Percentiles rank a stretch among this genome's conserved stretches.
Evolutionary conservation across 2,113 vertebrate genomes (phyloP).

Genomic region (Xiphophorus couchianus): DNA sequence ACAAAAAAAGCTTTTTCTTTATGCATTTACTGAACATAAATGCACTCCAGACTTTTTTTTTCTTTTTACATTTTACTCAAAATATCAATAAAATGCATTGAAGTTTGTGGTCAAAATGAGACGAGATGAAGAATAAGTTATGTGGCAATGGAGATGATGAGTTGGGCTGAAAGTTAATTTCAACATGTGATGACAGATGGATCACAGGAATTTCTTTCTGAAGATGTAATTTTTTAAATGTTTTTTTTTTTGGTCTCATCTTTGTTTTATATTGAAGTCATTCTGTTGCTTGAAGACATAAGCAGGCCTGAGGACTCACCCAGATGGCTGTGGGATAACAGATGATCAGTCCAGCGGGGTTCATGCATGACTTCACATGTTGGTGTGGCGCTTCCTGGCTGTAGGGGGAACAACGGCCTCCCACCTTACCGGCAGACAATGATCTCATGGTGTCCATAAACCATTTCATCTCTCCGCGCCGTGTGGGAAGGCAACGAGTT

Average conservation of each 20-base stretch:
- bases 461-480: background rate
- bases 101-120: background rate
- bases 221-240: slow-evolving; percentile 12
- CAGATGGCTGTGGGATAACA: slow-evolving; percentile 75
- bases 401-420: slow-evolving; percentile 18
- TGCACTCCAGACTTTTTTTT: too few species aligned
- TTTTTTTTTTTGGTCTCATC: slow-evolving; percentile 23
- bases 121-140: background rate
- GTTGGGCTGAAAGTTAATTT: slow-evolving; percentile 13
- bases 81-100: background rate
- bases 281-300: slow-evolving; percentile 62
- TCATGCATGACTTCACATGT: slow-evolving; percentile 67
- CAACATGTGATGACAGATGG: slow-evolving; percentile 37
- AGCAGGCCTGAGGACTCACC: slow-evolving; percentile 69
- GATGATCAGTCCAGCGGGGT: slow-evolving; percentile 74
- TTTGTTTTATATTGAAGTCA: slow-evolving; percentile 61
- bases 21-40: too few species aligned
- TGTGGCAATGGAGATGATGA: too few species aligned
- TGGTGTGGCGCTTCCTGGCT: slow-evolving; percentile 42
- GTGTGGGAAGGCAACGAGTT: background rate
- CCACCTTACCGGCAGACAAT: slow-evolving; percentile 2
- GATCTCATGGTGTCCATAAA: slow-evolving; percentile 16
- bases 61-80: background rate
- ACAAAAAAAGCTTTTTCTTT: too few species aligned
- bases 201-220: slow-evolving; percentile 41